Evolutionary conservation across 2,797 vertebrate genomes (phyloP).

Genomic region (Fistularia tabacaria): DNA sequence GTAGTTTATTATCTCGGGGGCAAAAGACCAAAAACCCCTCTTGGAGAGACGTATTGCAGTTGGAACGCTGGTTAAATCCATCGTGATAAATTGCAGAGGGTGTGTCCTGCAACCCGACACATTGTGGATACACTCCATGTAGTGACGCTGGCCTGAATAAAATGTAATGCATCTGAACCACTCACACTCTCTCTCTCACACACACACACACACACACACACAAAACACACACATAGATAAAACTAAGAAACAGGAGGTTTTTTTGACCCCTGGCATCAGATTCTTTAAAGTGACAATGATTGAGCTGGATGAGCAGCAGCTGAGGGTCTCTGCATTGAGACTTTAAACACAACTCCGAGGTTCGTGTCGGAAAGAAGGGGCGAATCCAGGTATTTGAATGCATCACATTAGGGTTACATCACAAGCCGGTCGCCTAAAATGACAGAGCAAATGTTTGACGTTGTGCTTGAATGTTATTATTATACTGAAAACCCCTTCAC

Average conservation of each 20-base stretch:
- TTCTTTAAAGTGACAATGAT: conserved; percentile 12
- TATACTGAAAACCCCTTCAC: neutral
- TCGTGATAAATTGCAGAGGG: conserved; percentile 32
- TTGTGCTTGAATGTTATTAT: neutral
- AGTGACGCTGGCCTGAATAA: conserved; percentile 39
- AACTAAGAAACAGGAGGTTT: conserved; percentile 5
- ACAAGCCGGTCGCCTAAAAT: conserved; percentile 2
- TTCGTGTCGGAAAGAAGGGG: conserved; percentile 16
- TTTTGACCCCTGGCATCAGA: conserved; percentile 1
- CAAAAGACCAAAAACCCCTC: too few species aligned
- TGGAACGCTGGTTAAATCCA: conserved; percentile 13
- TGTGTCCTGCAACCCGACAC: conserved; percentile 63
- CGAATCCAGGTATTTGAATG: conserved; percentile 5
- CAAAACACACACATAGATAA: conserved; percentile 4
- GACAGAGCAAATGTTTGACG: conserved; percentile 4
- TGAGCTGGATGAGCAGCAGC: conserved; percentile 11
- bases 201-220: conserved; percentile 4
- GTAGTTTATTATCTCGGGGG: too few species aligned
- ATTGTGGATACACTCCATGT: conserved; percentile 33
- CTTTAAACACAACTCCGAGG: conserved; percentile 9
- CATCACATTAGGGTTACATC: conserved; percentile 9
- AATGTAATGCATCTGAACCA: conserved; percentile 35
- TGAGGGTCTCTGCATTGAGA: conserved; percentile 16
- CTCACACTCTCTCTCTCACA: neutral
- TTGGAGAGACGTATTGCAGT: conserved; percentile 1